Evolutionary conservation across 1,140 invertebrate species (phyloP), one percentile per base, ranked within the genome.

Genomic region (Lanistes nyassanus): DNA sequence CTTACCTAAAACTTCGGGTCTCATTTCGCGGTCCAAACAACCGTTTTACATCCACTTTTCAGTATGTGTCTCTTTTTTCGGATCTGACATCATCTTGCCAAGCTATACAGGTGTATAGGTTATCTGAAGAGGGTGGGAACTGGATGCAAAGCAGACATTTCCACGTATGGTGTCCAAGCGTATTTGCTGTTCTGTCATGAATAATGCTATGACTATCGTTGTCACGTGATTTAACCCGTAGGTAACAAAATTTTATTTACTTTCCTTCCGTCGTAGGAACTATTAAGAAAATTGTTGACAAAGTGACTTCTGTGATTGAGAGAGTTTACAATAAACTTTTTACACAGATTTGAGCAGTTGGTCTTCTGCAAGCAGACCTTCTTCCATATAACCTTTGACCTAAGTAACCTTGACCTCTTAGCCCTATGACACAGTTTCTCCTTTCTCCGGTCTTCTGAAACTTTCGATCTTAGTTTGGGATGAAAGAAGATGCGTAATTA

Each of bases 171-270:
- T 60, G 56, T 60, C 23, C n/a, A 3, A 26, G n/a, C 56, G 56
- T 60, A n/a, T 60, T 60, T 60, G 23, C 23, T 31, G 56, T 60
- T 31, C 29, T n/a, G 23, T 60, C 29, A 60, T 60, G 56, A 60
- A 60, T 60, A 60, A 60, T 60, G 56, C 29, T 60, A 31, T 31
- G 56, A 60, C 56, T 60, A 31, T 60, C 56, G 56, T n/a, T n/a
- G 56, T 60, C 56, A 60, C 56, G 56, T 60, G 56, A 60, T 31
- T 60, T 60, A 60, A 60, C 56, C 9, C 56, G 56, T 26, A 60
- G 56, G 56, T 31, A 60, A 60, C 56, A 60, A 60, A 60, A 60
- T 26, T 26, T 31, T n/a, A 60, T n/a, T 26, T 26, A 60, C 23
- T 60, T n/a, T 60, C 9, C n/a, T 60, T 31, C 23, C 23, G 23